These are phyloP conservation scores for Papilio protenor DNA, from an alignment of 2,888 invertebrate species.

Conservation along the genomic window DNA sequence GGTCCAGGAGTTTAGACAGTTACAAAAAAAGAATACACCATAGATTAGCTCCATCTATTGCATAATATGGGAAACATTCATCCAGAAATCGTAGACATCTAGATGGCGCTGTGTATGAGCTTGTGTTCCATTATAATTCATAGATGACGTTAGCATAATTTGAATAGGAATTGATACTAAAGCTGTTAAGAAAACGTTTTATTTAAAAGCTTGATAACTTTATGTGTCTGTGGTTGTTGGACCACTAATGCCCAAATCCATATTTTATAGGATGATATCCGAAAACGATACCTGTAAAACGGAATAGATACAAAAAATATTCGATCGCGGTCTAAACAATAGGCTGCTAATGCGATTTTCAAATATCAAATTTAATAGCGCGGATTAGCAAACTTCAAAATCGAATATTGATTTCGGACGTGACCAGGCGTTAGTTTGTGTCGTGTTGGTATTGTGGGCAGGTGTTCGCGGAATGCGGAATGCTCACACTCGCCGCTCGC, in stretches of 20 bases:
- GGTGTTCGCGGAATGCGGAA: conserved; percentile 73
- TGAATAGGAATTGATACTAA: too few relatives aligned
- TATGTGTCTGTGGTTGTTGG: too few relatives aligned
- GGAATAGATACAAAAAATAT: too few relatives aligned
- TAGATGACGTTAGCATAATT: conserved; percentile 13
- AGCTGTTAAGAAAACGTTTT: too few relatives aligned
- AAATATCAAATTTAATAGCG: neutral
- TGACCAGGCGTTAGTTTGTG: neutral
- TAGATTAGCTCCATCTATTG: neutral
- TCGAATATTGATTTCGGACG: neutral
- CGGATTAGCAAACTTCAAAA: neutral
- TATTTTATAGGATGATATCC: too few relatives aligned
- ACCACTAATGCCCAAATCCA: too few relatives aligned
- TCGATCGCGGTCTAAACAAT: too few relatives aligned
- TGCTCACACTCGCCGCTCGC: conserved; percentile 48
- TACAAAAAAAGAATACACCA: neutral
- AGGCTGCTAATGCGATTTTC: neutral
- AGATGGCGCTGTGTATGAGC: neutral
- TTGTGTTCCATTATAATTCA: neutral
- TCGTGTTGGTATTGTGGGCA: conserved; percentile 37
- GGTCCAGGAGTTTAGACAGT: neutral
- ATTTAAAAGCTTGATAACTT: too few relatives aligned
- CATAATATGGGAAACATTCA: neutral
- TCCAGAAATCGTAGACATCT: neutral
- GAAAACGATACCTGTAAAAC: too few relatives aligned